A percentile compares a stretch with the other conserved stretches of the same genome.
These are phyloP conservation scores for Drosophila mayaguana DNA, from an alignment of 2,888 invertebrate species.

Conservation along the genomic window DNA sequence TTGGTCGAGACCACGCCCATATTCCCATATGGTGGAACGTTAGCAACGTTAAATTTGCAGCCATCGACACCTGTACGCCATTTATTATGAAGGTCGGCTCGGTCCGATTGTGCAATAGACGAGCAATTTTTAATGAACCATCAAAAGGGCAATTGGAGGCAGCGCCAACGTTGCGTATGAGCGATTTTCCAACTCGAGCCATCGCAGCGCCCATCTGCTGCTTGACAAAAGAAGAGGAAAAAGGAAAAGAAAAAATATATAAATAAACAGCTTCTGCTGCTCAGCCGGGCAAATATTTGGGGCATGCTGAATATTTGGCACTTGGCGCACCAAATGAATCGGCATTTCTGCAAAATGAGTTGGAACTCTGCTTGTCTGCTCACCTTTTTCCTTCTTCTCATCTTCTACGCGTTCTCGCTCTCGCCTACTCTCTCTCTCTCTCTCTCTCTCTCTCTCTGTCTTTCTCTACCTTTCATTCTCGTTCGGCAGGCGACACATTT, in stretches of 20 bases:
- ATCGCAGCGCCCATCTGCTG: constrained; percentile 31
- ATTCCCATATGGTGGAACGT: too few species aligned
- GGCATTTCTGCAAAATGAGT: constrained; percentile 69
- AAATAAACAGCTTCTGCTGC: constrained; percentile 7
- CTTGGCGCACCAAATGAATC: constrained; percentile 63
- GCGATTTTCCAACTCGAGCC: constrained; percentile 54
- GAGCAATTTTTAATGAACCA: constrained; percentile 72
- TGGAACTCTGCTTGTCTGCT: constrained; percentile 36
- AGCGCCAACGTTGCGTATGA: constrained; percentile 73
- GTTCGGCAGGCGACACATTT: constrained; percentile 63
- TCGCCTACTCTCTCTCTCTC: background rate
- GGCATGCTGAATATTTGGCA: constrained; percentile 71
- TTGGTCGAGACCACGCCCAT: constrained; percentile 5
- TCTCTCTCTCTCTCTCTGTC: background rate
- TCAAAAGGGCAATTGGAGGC: constrained; percentile 65
- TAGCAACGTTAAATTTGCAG: constrained; percentile 46
- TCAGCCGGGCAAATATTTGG: constrained; percentile 46
- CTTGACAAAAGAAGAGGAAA: background rate
- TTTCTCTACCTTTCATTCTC: constrained; percentile 12
- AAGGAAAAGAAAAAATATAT: background rate
- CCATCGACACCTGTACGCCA: constrained; percentile 54
- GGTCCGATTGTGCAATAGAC: constrained; percentile 35
- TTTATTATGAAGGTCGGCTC: constrained; percentile 40
- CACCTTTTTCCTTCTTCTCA: constrained; percentile 26
- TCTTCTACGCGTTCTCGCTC: background rate